phyloP scores from a whole-genome alignment of 2,797 vertebrate species.

The Rhinoraja longicauda region DNA sequence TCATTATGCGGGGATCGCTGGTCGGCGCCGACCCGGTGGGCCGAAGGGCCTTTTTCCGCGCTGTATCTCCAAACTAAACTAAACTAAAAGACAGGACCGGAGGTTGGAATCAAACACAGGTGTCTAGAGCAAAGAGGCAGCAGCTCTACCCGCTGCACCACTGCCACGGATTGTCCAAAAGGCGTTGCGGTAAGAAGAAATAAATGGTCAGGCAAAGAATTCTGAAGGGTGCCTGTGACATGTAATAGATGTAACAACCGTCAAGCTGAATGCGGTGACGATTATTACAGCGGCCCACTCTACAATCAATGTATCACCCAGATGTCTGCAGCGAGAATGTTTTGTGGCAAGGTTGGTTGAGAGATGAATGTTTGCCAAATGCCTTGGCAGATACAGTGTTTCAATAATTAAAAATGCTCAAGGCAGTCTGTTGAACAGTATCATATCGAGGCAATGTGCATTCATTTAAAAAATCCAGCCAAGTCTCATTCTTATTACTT shows the following conservation, averaged over 20 bases:
- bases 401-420: background rate
- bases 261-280: background rate
- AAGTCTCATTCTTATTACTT: background rate
- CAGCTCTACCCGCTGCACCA: too few relatives aligned
- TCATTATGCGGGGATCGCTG: too few relatives aligned
- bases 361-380: background rate
- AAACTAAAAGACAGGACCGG: too few relatives aligned
- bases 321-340: background rate
- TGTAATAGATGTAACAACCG: background rate
- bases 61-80: too few relatives aligned
- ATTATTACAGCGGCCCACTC: background rate
- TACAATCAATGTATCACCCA: background rate
- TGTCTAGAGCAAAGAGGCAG: too few relatives aligned
- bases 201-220: background rate
- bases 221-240: background rate
- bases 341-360: background rate
- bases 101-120: too few relatives aligned
- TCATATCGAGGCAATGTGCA: background rate
- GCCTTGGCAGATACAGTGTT: background rate
- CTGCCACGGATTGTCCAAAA: background rate
- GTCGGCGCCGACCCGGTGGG: too few relatives aligned
- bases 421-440: background rate
- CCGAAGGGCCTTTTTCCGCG: too few relatives aligned
- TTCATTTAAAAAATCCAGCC: background rate
- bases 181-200: background rate